Percentiles rank a stretch among this genome's conserved stretches.
These are phyloP conservation scores for Baryphthengus martii DNA, from an alignment of 2,113 vertebrate genomes.

Conservation along the genomic window DNA sequence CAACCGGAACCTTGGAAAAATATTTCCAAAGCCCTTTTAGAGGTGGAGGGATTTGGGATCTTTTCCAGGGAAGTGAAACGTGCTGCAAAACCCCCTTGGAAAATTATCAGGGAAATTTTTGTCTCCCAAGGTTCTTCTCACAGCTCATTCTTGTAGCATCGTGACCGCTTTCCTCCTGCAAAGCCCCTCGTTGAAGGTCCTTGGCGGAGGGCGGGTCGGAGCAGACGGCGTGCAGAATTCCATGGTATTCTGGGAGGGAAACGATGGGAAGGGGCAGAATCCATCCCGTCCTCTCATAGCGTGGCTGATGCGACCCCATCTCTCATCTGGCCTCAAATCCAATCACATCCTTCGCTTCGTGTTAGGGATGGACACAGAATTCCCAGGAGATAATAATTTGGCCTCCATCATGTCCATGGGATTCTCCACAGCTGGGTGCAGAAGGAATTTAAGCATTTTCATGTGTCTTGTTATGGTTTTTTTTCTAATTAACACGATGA, in stretches of 20 bases:
- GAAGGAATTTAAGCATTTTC: background rate
- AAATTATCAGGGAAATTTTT: background rate
- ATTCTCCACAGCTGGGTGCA: fast-evolving
- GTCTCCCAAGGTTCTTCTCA: background rate
- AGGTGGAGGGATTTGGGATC: background rate
- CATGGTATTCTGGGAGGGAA: background rate
- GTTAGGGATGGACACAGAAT: background rate
- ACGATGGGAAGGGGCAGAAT: background rate
- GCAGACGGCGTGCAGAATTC: background rate
- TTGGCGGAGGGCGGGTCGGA: background rate
- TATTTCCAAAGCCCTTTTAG: background rate
- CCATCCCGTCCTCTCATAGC: fast-evolving
- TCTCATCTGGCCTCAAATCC: background rate
- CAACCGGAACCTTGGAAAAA: background rate
- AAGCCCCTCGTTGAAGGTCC: background rate
- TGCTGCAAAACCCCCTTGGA: background rate
- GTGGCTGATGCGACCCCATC: background rate
- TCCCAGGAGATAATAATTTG: background rate
- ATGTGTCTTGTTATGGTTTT: fast-evolving
- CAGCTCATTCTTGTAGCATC: background rate
- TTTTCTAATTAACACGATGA: background rate
- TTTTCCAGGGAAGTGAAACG: fast-evolving
- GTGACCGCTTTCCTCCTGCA: background rate
- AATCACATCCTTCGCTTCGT: background rate
- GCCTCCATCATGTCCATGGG: fast-evolving